These are phyloP conservation scores for Odontomyia ornata DNA, from an alignment of 2,888 invertebrate genomes.

Conservation along the genomic window DNA sequence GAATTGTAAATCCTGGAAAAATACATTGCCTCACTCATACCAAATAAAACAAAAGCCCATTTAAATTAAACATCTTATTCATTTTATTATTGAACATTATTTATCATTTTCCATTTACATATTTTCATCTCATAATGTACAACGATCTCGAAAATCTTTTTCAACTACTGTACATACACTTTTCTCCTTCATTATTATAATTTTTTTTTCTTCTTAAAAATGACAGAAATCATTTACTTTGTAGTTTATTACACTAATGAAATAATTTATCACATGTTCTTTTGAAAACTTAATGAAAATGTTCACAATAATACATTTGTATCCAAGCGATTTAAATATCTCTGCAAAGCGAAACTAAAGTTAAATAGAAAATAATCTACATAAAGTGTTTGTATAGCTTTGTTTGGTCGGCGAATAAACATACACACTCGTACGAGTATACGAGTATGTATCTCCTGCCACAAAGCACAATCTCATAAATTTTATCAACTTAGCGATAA, in stretches of 20 bases:
- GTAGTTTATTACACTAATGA: not conserved
- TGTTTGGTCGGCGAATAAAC: not conserved
- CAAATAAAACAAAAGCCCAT: not conserved
- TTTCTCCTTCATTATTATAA: not conserved
- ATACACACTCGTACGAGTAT: too few species aligned
- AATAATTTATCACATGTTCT: slow-evolving; percentile 40
- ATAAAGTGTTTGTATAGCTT: not conserved
- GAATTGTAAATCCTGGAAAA: too few species aligned
- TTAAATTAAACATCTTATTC: slow-evolving; percentile 26
- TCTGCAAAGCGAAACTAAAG: not conserved
- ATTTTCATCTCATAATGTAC: slow-evolving; percentile 3
- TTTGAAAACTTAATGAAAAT: slow-evolving; percentile 20
- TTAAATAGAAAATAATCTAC: not conserved
- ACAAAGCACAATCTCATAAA: not conserved
- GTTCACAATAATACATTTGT: slow-evolving; percentile 12
- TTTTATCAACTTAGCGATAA: slow-evolving; percentile 3
- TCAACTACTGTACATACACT: not conserved
- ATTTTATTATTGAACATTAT: slow-evolving; percentile 15
- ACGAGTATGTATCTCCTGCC: too few species aligned
- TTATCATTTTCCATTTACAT: slow-evolving; percentile 15
- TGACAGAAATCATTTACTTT: not conserved
- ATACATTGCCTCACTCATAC: too few species aligned
- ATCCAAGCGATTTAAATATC: not conserved
- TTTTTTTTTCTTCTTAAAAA: not conserved
- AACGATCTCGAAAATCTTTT: not conserved